phyloP scores from a whole-genome alignment of 2,888 invertebrate species.

The Machimus rusticus region DNA sequence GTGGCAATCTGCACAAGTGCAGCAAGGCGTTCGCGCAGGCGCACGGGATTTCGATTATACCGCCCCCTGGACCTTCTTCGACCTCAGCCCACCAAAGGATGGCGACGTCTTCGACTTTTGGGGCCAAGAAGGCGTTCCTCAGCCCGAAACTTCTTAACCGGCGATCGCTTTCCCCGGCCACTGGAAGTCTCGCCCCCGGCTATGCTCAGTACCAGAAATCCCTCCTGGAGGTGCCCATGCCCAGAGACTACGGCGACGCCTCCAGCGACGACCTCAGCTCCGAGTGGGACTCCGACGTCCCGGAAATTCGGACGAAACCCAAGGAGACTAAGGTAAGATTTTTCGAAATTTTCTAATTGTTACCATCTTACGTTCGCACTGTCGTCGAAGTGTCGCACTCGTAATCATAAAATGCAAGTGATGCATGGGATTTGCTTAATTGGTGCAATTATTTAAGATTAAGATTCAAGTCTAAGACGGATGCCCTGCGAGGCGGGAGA shows the following conservation, averaged over 20 bases:
- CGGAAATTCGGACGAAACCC: conserved; percentile 59
- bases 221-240: conserved; percentile 77
- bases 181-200: conserved; percentile 66
- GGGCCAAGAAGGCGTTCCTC: conserved; percentile 47
- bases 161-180: conserved; percentile 65
- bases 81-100: background rate
- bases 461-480: background rate
- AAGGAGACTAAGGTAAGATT: conserved; percentile 45
- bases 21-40: conserved; percentile 62
- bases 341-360: background rate
- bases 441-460: background rate
- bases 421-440: background rate
- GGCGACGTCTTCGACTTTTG: background rate
- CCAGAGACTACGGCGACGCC: conserved; percentile 85
- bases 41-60: conserved; percentile 57
- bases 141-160: conserved; percentile 59
- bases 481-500: background rate
- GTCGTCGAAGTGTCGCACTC: background rate
- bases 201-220: conserved; percentile 84
- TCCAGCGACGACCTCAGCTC: conserved; percentile 90
- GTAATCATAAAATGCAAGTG: background rate
- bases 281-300: conserved; percentile 88
- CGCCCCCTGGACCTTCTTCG: background rate
- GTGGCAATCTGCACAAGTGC: conserved; percentile 59
- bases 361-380: background rate